Evolutionary conservation across 2,797 vertebrate genomes (phyloP), one percentile per base, ranked within the genome.

Genomic region (Liasis olivaceus): DNA sequence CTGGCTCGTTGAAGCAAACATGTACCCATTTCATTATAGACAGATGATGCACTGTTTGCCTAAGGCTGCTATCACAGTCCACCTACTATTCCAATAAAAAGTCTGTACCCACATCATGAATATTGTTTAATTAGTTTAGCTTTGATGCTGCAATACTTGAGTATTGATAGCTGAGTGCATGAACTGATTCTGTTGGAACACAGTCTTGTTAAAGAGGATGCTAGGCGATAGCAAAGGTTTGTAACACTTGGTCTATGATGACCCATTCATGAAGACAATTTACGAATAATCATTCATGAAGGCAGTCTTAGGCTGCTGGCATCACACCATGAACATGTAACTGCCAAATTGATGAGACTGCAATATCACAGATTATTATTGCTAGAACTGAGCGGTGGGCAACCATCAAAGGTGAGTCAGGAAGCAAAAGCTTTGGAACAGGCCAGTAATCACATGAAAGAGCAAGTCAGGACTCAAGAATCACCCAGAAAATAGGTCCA

Each of bases 1-100:
- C 93, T 91, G 86, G 85, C 92, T 93, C 95, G 94, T 87, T 66
- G 87, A 93, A 95, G 72, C 54, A 91, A 66, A 36, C 59, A 69
- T 91, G 88, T 54, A 2, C 47, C 92, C 51, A 87, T 93, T 36
- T 63, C 56, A 92, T 66, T 66, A 89, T 63, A 17, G 90, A 90
- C 92, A 92, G 89, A 91, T 69, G 66, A 90, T 31, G 81, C n/a
- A 86, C 84, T 87, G 0, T 0, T 2, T 66, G 63, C 17, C 2
- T 77, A 77, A 26, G 64, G 59, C 59, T 26, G 77, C 14, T 36
- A 51, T 84, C 86, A 0, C 22, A 91, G 81, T 89, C 62, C 64
- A 81, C 51, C 90, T 60, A 54, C 60, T 20, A 90, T 94, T 93
- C 69, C 51, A 54, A 2, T 7, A 89, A 56, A 24, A 24, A 12